A percentile compares a stretch with the other conserved stretches of the same genome.
Conservation (phyloP, 1,140 invertebrate species). For the Macrosteles quadrilineatus region DNA sequence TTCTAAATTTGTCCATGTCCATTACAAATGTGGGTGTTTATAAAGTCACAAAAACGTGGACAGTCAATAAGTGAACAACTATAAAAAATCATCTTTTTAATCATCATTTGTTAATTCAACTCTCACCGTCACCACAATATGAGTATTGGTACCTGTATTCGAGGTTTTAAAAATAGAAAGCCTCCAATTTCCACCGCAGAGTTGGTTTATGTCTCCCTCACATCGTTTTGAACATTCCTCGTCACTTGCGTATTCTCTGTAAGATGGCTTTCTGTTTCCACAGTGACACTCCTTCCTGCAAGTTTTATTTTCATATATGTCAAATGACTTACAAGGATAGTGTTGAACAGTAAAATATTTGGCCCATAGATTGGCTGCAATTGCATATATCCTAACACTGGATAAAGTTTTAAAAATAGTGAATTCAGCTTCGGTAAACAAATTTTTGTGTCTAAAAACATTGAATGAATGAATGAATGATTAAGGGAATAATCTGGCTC, state of each 20-base stretch:
- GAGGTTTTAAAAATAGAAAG: constrained; percentile 33
- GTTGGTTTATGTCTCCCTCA: constrained; percentile 34
- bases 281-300: constrained; percentile 37
- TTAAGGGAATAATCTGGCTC: too few species aligned
- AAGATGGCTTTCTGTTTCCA: constrained; percentile 30
- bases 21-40: too few species aligned
- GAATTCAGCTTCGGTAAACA: neutral
- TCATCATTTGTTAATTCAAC: too few species aligned
- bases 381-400: neutral
- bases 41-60: too few species aligned
- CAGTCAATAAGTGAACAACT: too few species aligned
- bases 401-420: neutral
- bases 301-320: neutral
- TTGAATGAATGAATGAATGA: too few species aligned
- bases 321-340: neutral
- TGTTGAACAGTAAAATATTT: neutral
- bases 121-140: too few species aligned
- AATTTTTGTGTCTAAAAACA: too few species aligned
- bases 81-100: too few species aligned
- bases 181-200: constrained; percentile 41
- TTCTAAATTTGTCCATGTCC: too few species aligned
- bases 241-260: constrained; percentile 29
- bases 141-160: neutral
- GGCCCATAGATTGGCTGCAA: neutral
- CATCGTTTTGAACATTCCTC: constrained; percentile 37